Evolutionary conservation across 1,140 invertebrate species (phyloP), one percentile per base, ranked within the genome.

Genomic region (Trypoxylus dichotomus): DNA sequence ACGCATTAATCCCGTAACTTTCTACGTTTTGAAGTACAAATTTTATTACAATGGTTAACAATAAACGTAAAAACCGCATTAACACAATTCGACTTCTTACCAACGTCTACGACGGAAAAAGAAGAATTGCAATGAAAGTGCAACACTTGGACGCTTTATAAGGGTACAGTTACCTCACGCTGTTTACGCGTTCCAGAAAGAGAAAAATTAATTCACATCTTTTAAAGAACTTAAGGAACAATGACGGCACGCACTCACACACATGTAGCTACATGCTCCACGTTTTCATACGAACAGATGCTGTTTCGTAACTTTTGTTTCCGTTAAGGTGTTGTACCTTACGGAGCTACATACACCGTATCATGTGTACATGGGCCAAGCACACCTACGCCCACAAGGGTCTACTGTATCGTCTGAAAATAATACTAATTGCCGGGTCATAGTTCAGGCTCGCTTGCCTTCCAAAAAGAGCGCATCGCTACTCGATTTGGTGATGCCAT

Each of bases 381-480:
- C 24, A 25, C 60, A 68, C 60, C 60, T 68, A 68, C 60, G 60
- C 27, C 60, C 60, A 68, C 24, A 68, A 68, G 27, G 7, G 60
- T 68, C 60, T 24, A 24, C 24, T 29, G 60, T 24, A 68, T 68
- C 60, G 60, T 68, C 60, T 68, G 60, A 29, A 68, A 68, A 29
- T 68, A 68, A 68, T 68, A 68, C 60, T 68, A 68, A 68, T 68
- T 68, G 60, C 60, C 19, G 21, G 60, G 60, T 68, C 60, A 68
- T 68, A 68, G 60, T 68, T 68, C 60, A 68, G 60, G 24, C 60
- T 11, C 60, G 60, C 60, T 68, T 24, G 24, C 60, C 27, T 68
- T 24, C 60, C 13, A 68, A 68, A 24, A 68, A 68, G 21, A 68
- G 27, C 11, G 15, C 60, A 68, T 68, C 60, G 60, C 60, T 68